Percentiles rank a stretch among this genome's conserved stretches.
Evolutionary conservation across 2,797 vertebrate species (phyloP).

Genomic region (Glyptemys insculpta): DNA sequence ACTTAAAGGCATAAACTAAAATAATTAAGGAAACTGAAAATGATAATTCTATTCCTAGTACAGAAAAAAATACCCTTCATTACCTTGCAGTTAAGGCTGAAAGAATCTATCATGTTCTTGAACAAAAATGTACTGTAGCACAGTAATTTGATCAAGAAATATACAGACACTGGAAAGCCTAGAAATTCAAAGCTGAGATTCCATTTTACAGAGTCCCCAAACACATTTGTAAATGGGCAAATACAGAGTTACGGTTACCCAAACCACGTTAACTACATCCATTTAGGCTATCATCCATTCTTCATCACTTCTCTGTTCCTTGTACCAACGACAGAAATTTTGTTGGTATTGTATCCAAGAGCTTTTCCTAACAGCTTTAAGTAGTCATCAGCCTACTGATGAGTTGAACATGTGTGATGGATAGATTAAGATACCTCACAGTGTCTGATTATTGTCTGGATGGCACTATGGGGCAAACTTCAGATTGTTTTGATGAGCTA

Average conservation of each 20-base stretch:
- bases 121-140: conserved; percentile 41
- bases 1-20: conserved; percentile 30
- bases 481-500: not conserved
- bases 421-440: conserved; percentile 45
- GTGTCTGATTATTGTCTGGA: not conserved
- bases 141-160: conserved; percentile 60
- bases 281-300: conserved; percentile 51
- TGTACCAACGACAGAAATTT: conserved; percentile 52
- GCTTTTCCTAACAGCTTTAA: conserved; percentile 51
- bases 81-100: conserved; percentile 27
- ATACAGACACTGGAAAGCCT: conserved; percentile 65
- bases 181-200: conserved; percentile 71
- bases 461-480: not conserved
- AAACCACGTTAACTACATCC: conserved; percentile 19
- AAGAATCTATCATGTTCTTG: conserved; percentile 23
- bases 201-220: conserved; percentile 70
- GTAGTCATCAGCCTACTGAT: conserved; percentile 29
- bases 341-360: conserved; percentile 16
- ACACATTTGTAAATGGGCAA: conserved; percentile 38
- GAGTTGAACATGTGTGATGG: conserved; percentile 37
- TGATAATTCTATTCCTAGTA: not conserved
- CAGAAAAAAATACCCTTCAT: not conserved
- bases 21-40: conserved; percentile 35
- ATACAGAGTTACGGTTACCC: conserved; percentile 36
- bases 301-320: conserved; percentile 61